These are phyloP conservation scores for Papilio glaucus DNA, from an alignment of 1,140 invertebrate genomes.

Conservation along the genomic window DNA sequence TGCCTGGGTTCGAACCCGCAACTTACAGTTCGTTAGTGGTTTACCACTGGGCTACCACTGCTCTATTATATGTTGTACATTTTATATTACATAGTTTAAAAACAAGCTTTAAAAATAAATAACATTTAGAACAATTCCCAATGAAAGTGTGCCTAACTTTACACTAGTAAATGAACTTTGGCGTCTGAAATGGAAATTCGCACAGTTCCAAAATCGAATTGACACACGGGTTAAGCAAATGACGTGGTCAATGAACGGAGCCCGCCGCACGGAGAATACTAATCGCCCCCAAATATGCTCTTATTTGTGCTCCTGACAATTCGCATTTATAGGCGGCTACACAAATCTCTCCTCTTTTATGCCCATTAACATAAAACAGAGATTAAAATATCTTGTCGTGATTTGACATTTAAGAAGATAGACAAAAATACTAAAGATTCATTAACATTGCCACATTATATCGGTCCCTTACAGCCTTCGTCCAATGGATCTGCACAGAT, in stretches of 20 bases:
- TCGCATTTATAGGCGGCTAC: neutral
- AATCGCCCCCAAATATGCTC: constrained; percentile 20
- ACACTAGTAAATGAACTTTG: constrained; percentile 30
- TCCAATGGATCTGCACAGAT: no score
- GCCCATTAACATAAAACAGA: neutral
- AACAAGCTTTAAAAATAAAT: neutral
- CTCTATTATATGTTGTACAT: neutral
- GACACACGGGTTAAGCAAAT: constrained; percentile 38
- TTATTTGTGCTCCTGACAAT: constrained; percentile 21
- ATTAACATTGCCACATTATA: no score
- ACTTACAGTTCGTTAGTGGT: no score
- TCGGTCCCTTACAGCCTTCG: no score
- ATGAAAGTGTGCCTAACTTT: neutral
- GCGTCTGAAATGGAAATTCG: constrained; percentile 34
- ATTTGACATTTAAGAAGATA: neutral
- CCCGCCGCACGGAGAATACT: constrained; percentile 28
- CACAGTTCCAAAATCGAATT: constrained; percentile 35
- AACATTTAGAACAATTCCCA: neutral
- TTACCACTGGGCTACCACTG: no score
- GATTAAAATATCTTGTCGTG: neutral
- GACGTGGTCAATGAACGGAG: constrained; percentile 34
- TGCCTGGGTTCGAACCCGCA: no score
- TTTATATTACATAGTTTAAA: neutral
- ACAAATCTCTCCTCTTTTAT: neutral
- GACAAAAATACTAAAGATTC: no score